Percentiles rank a stretch among this genome's conserved stretches.
These are phyloP conservation scores for Lepidurus apus DNA, from an alignment of 1,140 invertebrate genomes.

Conservation along the genomic window DNA sequence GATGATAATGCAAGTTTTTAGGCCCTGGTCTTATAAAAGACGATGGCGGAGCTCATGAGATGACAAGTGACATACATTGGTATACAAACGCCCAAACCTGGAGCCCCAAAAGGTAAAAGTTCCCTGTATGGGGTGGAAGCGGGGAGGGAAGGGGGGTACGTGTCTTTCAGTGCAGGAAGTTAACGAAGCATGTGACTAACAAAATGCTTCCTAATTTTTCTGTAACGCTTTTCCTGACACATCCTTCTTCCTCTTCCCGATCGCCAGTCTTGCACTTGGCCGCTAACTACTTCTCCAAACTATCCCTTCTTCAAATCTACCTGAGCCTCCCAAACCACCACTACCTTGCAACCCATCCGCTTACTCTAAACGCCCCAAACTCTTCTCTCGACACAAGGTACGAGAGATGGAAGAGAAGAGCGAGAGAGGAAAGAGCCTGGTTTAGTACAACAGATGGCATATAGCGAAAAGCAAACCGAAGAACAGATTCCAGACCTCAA, in stretches of 20 bases:
- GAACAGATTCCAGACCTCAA: slow-evolving; percentile 16
- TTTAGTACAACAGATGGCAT: slow-evolving; percentile 10
- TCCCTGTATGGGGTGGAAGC: background rate
- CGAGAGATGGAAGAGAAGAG: background rate
- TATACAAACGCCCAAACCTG: background rate
- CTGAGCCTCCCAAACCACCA: background rate
- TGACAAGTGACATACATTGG: slow-evolving; percentile 8
- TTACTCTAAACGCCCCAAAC: background rate
- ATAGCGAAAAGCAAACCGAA: slow-evolving; percentile 22
- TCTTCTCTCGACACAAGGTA: background rate
- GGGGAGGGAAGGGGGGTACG: background rate
- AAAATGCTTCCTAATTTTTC: slow-evolving; percentile 19
- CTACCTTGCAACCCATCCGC: background rate
- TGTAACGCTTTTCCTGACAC: background rate
- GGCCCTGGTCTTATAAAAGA: background rate
- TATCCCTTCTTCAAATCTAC: background rate
- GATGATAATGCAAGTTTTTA: background rate
- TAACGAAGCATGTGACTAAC: slow-evolving; percentile 18
- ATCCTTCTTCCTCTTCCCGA: slow-evolving; percentile 18
- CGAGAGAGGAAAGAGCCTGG: background rate
- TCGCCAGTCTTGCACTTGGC: slow-evolving; percentile 8
- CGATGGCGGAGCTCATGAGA: background rate
- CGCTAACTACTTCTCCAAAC: slow-evolving; percentile 1
- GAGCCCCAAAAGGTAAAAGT: background rate
- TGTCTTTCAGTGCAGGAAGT: background rate